Conservation (phyloP, 2,888 invertebrate species). For the Hydropsyche betteni region DNA sequence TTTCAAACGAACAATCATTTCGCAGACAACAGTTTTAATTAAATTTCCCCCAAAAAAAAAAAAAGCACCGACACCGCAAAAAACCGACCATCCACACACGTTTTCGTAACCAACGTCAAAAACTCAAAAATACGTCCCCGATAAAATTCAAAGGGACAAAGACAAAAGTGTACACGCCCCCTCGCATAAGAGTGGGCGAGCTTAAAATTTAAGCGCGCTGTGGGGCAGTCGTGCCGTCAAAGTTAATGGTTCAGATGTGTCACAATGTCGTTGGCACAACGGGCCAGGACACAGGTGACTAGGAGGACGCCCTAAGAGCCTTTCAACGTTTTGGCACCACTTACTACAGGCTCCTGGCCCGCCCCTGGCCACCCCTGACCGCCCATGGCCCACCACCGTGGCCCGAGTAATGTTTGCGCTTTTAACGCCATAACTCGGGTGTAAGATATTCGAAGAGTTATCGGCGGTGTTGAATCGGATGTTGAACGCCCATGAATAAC, state of each 20-base stretch:
- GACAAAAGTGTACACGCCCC: too few species aligned
- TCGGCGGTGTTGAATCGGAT: slow-evolving; percentile 33
- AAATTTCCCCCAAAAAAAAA: too few species aligned
- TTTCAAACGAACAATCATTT: too few species aligned
- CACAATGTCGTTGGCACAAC: slow-evolving; percentile 10
- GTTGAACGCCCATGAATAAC: not conserved
- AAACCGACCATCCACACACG: too few species aligned
- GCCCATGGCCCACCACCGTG: slow-evolving; percentile 32
- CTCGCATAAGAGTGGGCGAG: not conserved
- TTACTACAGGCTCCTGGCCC: slow-evolving; percentile 38
- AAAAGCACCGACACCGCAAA: too few species aligned
- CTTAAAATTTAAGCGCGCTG: slow-evolving; percentile 20
- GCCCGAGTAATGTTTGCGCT: slow-evolving; percentile 47
- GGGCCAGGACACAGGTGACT: slow-evolving; percentile 41
- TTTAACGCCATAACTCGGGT: slow-evolving; percentile 47
- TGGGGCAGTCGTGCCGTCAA: slow-evolving; percentile 26
- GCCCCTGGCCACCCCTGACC: slow-evolving; percentile 34
- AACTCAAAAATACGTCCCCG: too few species aligned
- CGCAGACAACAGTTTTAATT: too few species aligned
- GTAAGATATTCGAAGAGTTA: slow-evolving; percentile 49
- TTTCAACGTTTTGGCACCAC: slow-evolving; percentile 41
- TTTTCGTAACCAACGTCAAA: too few species aligned
- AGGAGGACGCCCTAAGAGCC: slow-evolving; percentile 40
- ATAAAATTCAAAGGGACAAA: too few species aligned
- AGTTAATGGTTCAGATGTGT: slow-evolving; percentile 30